phyloP scores from a whole-genome alignment of 35 echinoderm and acorn worm genomes.

The Apostichopus californicus region DNA sequence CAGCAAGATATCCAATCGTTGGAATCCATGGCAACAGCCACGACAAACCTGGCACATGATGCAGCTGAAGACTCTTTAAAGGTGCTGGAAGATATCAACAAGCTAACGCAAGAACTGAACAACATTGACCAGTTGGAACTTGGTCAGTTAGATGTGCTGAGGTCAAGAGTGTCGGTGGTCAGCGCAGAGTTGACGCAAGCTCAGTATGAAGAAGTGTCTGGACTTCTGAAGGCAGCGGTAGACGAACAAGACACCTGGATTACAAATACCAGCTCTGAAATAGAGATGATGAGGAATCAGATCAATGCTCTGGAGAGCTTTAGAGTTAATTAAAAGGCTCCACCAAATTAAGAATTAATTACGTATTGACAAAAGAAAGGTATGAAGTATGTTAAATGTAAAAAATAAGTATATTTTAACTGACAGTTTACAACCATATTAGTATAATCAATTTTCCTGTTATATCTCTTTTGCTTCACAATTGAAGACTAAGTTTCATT shows the following conservation, averaged over 20 bases:
- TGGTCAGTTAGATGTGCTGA: slow-evolving; percentile 13
- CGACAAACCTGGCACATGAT: background rate
- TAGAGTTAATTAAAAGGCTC: slow-evolving; percentile 34
- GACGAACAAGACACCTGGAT: slow-evolving; percentile 66
- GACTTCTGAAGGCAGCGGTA: slow-evolving; percentile 32
- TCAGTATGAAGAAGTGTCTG: slow-evolving; percentile 10
- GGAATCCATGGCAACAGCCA: background rate
- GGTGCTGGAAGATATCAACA: background rate
- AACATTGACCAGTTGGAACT: background rate
- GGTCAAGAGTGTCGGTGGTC: background rate
- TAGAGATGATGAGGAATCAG: slow-evolving; percentile 33
- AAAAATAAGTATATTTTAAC: no score
- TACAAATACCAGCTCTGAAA: slow-evolving; percentile 24
- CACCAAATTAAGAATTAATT: no score
- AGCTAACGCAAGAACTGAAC: background rate
- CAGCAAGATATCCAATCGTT: background rate
- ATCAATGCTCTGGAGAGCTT: slow-evolving; percentile 68
- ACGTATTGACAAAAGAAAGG: no score
- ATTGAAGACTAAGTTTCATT: no score
- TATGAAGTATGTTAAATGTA: no score
- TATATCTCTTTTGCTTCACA: no score
- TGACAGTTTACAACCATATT: no score
- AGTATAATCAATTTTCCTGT: no score
- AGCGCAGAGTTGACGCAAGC: slow-evolving; percentile 28
- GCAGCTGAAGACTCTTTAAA: slow-evolving; percentile 1